These are phyloP conservation scores for Champsocephalus esox DNA, from an alignment of 2,797 vertebrate genomes.

Conservation along the genomic window DNA sequence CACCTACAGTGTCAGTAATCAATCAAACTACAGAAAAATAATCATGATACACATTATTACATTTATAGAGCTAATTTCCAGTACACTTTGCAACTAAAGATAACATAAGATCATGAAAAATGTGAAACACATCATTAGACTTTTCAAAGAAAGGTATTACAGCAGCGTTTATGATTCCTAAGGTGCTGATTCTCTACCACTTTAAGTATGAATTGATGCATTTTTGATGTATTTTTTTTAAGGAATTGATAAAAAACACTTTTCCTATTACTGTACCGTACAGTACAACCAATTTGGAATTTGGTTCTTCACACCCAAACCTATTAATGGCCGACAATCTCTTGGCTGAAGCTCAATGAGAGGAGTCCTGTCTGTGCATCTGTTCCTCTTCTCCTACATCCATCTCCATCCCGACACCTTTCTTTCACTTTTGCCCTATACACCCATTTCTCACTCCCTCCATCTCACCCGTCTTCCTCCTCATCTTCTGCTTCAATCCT, in stretches of 20 bases:
- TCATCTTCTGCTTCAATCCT: slow-evolving; percentile 40
- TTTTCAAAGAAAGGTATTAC: neutral
- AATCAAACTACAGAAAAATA: neutral
- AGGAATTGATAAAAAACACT: neutral
- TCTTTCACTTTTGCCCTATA: neutral
- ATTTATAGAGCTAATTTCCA: neutral
- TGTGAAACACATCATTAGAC: neutral
- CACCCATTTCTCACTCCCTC: slow-evolving; percentile 32
- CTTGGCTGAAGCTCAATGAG: neutral
- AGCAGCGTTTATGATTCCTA: neutral
- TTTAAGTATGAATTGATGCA: neutral
- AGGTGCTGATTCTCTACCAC: neutral
- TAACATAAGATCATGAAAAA: neutral
- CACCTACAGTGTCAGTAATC: neutral
- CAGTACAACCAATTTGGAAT: neutral
- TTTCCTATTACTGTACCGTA: neutral
- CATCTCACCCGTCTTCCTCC: slow-evolving; percentile 34
- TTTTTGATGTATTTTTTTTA: neutral
- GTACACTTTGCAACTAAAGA: neutral
- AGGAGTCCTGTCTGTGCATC: slow-evolving; percentile 2
- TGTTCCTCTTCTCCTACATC: slow-evolving; percentile 9
- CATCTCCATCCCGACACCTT: slow-evolving; percentile 17
- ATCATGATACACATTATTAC: neutral
- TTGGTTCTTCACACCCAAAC: neutral
- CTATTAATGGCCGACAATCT: neutral